A percentile compares a stretch with the other conserved stretches of the same genome.
These are phyloP conservation scores for Alectura lathami DNA, from an alignment of 2,113 vertebrate genomes.

Conservation along the genomic window DNA sequence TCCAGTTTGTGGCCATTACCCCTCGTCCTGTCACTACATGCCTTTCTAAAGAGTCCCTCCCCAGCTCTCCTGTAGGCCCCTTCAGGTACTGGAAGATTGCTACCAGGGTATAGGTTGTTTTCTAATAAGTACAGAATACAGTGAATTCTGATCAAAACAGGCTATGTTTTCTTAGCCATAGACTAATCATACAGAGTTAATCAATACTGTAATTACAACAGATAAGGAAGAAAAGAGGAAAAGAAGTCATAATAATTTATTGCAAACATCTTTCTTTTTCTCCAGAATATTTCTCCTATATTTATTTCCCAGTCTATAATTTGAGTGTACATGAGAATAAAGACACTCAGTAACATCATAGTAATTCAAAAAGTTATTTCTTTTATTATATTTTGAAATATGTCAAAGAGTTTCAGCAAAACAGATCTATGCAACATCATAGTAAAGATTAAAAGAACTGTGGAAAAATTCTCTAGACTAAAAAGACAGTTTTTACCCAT, in stretches of 20 bases:
- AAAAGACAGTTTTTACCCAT: not conserved
- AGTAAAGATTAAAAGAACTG: not conserved
- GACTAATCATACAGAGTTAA: slow-evolving; percentile 79
- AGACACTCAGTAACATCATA: not conserved
- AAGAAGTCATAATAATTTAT: slow-evolving; percentile 71
- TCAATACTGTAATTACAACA: slow-evolving; percentile 83
- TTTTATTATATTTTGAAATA: not conserved
- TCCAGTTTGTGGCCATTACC: too few species aligned
- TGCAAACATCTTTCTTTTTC: slow-evolving; percentile 71
- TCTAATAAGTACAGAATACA: slow-evolving; percentile 1
- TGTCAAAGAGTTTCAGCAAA: not conserved
- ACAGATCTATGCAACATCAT: not conserved
- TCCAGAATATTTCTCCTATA: slow-evolving; percentile 66
- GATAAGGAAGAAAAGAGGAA: slow-evolving; percentile 73
- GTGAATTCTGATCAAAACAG: not conserved
- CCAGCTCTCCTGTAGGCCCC: too few species aligned
- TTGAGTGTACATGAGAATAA: not conserved
- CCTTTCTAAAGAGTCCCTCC: too few species aligned
- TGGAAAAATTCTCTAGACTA: not conserved
- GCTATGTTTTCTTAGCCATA: not conserved
- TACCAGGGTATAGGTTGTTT: not conserved
- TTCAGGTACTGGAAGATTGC: too few species aligned
- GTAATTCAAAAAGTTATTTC: not conserved
- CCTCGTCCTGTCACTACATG: too few species aligned
- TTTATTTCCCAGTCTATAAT: slow-evolving; percentile 8